These are phyloP conservation scores for Palythoa grandiflora DNA, from an alignment of 92 coral and sea anemone species.

Conservation along the genomic window DNA sequence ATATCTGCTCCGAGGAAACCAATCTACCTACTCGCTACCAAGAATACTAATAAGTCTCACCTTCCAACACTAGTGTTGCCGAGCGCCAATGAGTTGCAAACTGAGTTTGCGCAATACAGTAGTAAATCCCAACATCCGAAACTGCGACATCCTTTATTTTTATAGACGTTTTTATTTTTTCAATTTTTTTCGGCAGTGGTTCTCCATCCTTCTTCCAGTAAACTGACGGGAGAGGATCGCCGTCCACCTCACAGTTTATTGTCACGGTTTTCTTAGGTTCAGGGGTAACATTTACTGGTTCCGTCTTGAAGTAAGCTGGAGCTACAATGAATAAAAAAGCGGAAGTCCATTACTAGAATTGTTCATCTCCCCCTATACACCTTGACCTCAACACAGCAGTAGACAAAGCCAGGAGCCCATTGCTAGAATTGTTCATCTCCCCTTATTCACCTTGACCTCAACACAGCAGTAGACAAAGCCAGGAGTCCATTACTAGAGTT, in stretches of 20 bases:
- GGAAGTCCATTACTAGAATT: no score
- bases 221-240: conserved; percentile 9
- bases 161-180: not conserved
- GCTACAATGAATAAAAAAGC: not conserved
- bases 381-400: no score
- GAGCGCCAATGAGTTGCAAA: not conserved
- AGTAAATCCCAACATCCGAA: conserved; percentile 27
- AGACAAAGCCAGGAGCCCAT: no score
- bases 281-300: conserved; percentile 33
- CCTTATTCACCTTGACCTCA: no score
- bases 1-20: no score
- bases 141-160: not conserved
- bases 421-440: no score
- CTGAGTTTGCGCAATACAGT: conserved; percentile 40
- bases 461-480: no score
- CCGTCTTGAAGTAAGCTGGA: conserved; percentile 1
- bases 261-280: not conserved
- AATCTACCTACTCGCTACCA: no score
- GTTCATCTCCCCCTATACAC: no score
- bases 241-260: conserved; percentile 2
- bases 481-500: no score
- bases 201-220: conserved; percentile 42
- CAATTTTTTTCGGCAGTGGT: conserved; percentile 10
- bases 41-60: not conserved
- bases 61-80: conserved; percentile 29